Evolutionary conservation across 1,140 invertebrate genomes (phyloP), one percentile per base, ranked within the genome.

Genomic region (Ladona fulva): DNA sequence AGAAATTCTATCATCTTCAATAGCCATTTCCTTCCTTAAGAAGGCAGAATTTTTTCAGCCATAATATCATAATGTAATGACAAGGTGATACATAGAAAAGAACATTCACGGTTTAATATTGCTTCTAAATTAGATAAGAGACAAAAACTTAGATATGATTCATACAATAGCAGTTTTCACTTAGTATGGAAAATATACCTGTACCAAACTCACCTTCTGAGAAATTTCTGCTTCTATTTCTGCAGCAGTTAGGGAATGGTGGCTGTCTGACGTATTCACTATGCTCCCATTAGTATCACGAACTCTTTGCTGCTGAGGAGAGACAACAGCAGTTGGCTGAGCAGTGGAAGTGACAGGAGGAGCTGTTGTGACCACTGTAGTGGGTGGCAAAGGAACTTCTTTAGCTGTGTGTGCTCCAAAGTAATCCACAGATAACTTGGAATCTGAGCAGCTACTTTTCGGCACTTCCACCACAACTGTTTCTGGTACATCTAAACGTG

Each of bases 361-460:
- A 75, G 24, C 19, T 25, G 74, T 24, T 42, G 29, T 75, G 14
- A 25, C 74, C 16, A 24, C 24, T 16, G 24, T 42, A n/a, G 24
- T n/a, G 16, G 74, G 29, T 24, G 29, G 74, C 1, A n/a, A 24
- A 10, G 74, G 24, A 16, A 66, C 52, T 66, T 75, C 24, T 24
- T 75, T 75, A 25, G 79, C 5, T 81, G 81, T 37, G 14, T 74
- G 78, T 7, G 77, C 82, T 12, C 85, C 85, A 83, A 91, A 90
- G 83, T 89, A 89, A 81, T 92, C 91, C 0, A 92, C 90, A 5
- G 93, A 92, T 75, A 95, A 84, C 84, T 93, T 92, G 0, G 93
- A 95, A 85, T 95, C 93, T 0, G 93, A 94, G 5, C 91, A 90
- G 82, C 92, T 94, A 79, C 88, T 89, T 80, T 90, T 90, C 3